Conservation (phyloP, 2,888 invertebrate species). For the Parasteatoda lunata region DNA sequence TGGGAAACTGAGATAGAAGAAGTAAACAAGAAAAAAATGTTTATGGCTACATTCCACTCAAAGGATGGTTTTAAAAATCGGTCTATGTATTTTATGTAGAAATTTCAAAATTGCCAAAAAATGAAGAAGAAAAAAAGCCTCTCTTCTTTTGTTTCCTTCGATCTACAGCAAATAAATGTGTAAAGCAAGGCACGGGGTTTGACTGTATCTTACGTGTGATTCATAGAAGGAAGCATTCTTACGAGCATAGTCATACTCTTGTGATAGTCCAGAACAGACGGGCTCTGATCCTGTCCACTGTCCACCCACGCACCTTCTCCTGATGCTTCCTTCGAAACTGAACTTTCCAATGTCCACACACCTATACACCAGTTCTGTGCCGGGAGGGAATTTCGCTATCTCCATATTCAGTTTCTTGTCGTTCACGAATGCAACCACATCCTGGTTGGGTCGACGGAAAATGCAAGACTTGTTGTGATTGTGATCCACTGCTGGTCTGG, state of each 20-base stretch:
- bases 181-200: background rate
- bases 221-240: slow-evolving; percentile 72
- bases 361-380: slow-evolving; percentile 81
- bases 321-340: slow-evolving; percentile 83
- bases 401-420: slow-evolving; percentile 85
- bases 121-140: too few species aligned
- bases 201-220: background rate
- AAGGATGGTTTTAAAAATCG: too few species aligned
- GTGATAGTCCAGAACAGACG: slow-evolving; percentile 86
- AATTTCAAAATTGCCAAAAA: too few species aligned
- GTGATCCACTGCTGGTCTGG: slow-evolving; percentile 22
- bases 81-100: too few species aligned
- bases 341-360: slow-evolving; percentile 91
- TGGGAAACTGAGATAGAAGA: too few species aligned
- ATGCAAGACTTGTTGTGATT: slow-evolving; percentile 82
- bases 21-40: too few species aligned
- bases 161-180: background rate
- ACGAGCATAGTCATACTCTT: slow-evolving; percentile 90
- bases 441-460: slow-evolving; percentile 84
- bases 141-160: background rate
- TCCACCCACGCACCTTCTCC: slow-evolving; percentile 83
- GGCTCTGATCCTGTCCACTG: slow-evolving; percentile 88
- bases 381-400: slow-evolving; percentile 85
- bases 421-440: slow-evolving; percentile 87
- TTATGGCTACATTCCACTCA: too few species aligned